Base-by-base conservation (phyloP, 1,140 invertebrate species). In the Zaprionus africanus region DNA sequence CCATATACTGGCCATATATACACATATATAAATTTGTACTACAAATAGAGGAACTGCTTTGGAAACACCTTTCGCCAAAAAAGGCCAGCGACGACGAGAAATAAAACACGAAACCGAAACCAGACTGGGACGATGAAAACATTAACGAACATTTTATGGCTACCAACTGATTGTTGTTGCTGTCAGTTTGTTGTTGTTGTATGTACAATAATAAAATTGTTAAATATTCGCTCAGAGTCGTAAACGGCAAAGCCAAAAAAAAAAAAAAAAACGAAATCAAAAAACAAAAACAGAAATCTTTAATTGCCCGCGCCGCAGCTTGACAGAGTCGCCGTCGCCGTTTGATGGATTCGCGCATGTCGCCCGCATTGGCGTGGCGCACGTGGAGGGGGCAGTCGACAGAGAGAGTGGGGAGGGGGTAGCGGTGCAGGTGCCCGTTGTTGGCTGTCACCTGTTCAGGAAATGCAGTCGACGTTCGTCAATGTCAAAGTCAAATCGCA, bases 391-490 rank as follows among this genome's bases (percentile, higher is more conserved):
- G 34, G 5, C 41, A 63, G 26, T 2, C 13, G n/a, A 34, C n/a
- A 57, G 31, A 7, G 19, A 36, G 65, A n/a, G 24, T n/a, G n/a
- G n/a, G n/a, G n/a, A n/a, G n/a, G n/a, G 17, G 58, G 13, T 2
- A 56, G 36, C 15, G 28, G 49, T 46, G 7, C n/a, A 22, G n/a
- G 22, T 53, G 19, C 56, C 11, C 9, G 58, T 34, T 49, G 15
- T 13, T 13, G 5, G 36, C 17, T 73, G 72, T 78, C 84, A 88
- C 84, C 81, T 88, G 85, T 83, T 76, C 58, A 87, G 83, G 87
- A 91, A 91, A 83, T 91, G 87, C 87, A 91, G 72, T 77, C 65
- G 60, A 58, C 68, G 81, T 69, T 84, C 84, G 85, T 88, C 84
- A 88, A 86, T 87, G 84, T 87, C 84, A 87, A 75, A 81, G 85